Evolutionary conservation across 2,797 vertebrate species (phyloP), one percentile per base, ranked within the genome.

Genomic region (Mormyrops attenuatus): DNA sequence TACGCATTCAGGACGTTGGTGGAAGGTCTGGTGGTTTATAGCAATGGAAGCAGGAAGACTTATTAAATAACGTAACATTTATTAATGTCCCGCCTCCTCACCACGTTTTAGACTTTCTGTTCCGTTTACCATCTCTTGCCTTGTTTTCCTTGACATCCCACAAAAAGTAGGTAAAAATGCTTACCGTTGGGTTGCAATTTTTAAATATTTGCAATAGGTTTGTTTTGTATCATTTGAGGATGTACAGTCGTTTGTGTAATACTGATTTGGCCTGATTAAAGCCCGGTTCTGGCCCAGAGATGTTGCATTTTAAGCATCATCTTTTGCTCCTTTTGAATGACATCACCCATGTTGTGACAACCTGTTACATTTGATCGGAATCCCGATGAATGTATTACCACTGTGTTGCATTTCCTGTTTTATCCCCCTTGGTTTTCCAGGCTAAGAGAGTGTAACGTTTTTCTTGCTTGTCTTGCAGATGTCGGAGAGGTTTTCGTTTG

Each of bases 401-500:
- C 41, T 20, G 2, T 41, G 17, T 11, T 41, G 15, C 7, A 2
- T 20, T 8, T 38, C 9, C 5, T 80, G 15, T 44, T 17, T 80
- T 20, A 13, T 20, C 6, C 38, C 17, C 15, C 82, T 85, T 44
- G 11, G 7, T 11, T 50, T 50, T 17, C 38, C 41, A 49, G 41
- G 20, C 20, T 5, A 30, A 73, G 17, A 8, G 8, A 49, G n/a
- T 50, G 22, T 26, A 8, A 53, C n/a, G 13, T 8, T 55, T 30
- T n/a, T 41, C 17, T n/a, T 87, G 34, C 88, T 20, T 3, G 22
- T 0, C 50, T 1, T 13, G 47, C 89, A 96, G 96, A 95, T 90
- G 95, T 95, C 0, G 96, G 96, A 0, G 94, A 96, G 92, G 95
- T 97, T 89, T 96, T 91, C 5, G 91, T 97, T 87, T 97, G 96